Percentiles rank a stretch among this genome's conserved stretches.
Conservation (phyloP, 2,113 vertebrate species). For the Coregonus clupeaformis region DNA sequence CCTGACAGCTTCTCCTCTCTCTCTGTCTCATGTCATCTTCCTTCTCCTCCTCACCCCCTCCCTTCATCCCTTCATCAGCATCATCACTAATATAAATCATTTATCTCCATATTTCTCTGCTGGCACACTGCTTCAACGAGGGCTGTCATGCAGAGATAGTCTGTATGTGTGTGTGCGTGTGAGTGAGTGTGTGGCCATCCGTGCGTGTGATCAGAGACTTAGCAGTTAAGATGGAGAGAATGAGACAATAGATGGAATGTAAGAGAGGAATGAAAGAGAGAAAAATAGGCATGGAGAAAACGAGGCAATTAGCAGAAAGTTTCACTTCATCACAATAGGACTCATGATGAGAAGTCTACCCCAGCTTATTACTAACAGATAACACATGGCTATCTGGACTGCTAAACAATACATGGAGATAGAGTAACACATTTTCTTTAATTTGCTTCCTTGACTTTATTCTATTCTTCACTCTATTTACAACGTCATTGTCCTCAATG, state of each 20-base stretch:
- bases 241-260: background rate
- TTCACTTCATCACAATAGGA: slow-evolving; percentile 59
- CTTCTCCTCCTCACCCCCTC: background rate
- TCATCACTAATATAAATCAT: slow-evolving; percentile 72
- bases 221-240: slow-evolving; percentile 39
- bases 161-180: background rate
- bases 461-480: too few relatives aligned
- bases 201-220: too few relatives aligned
- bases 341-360: slow-evolving; percentile 59
- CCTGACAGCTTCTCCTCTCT: slow-evolving; percentile 51
- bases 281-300: slow-evolving; percentile 41
- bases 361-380: too few relatives aligned
- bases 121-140: slow-evolving; percentile 5
- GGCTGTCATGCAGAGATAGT: background rate
- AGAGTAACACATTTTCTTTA: too few relatives aligned
- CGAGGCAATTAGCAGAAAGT: slow-evolving; percentile 54
- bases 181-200: too few relatives aligned
- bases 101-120: slow-evolving; percentile 45
- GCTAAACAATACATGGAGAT: too few relatives aligned
- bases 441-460: too few relatives aligned
- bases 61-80: slow-evolving; percentile 35
- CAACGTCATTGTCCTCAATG: too few relatives aligned
- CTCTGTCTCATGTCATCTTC: slow-evolving; percentile 61
- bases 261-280: slow-evolving; percentile 47
- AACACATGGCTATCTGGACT: too few relatives aligned